These are phyloP conservation scores for Epinephelus moara DNA, from an alignment of 2,113 vertebrate genomes.

Conservation along the genomic window DNA sequence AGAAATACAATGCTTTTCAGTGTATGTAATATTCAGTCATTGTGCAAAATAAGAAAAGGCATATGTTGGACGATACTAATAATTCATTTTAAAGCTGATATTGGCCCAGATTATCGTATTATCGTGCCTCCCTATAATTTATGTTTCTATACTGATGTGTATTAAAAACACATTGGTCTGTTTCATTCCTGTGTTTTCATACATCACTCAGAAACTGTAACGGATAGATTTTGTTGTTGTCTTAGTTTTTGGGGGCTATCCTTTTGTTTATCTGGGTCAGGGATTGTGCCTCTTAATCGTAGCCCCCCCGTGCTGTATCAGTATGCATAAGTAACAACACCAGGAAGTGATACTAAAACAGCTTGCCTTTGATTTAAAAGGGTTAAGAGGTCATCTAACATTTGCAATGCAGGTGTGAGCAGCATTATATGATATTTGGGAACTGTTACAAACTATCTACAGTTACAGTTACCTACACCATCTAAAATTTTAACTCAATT, in stretches of 20 bases:
- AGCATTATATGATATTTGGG: neutral
- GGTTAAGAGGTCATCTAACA: neutral
- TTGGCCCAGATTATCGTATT: no score
- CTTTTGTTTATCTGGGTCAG: constrained; percentile 64
- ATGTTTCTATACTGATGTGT: neutral
- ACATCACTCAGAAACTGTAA: neutral
- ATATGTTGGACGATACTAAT: no score
- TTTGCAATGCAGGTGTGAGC: neutral
- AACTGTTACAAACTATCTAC: neutral
- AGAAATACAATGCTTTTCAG: no score
- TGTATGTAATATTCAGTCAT: no score
- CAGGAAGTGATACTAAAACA: neutral
- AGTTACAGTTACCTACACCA: neutral
- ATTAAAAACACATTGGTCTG: neutral
- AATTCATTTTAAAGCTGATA: no score
- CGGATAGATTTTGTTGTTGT: constrained; percentile 2
- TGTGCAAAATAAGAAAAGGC: no score
- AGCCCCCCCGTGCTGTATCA: neutral
- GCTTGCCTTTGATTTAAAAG: neutral
- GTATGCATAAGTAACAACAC: constrained; percentile 11
- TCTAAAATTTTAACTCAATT: neutral
- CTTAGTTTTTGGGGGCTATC: constrained; percentile 2
- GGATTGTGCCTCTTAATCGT: constrained; percentile 41
- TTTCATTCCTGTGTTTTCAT: constrained; percentile 9
- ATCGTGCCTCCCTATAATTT: no score